A percentile compares a stretch with the other conserved stretches of the same genome.
phyloP scores from a whole-genome alignment of 2,113 vertebrate species.

The Boulengeromyrus knoepffleri region DNA sequence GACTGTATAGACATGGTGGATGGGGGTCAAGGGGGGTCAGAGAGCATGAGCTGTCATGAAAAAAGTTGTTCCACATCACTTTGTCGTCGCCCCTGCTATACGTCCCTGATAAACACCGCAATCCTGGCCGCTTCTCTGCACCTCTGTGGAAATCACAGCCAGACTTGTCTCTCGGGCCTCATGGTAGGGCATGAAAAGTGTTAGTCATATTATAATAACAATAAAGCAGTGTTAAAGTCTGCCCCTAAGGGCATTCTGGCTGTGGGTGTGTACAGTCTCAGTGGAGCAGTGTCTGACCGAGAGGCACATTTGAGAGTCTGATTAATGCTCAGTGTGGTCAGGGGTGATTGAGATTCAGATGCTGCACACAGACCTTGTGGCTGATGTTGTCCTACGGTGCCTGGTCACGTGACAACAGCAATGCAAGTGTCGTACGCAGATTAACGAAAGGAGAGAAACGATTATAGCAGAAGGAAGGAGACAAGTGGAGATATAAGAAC shows the following conservation, averaged over 20 bases:
- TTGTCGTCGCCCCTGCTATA: not conserved
- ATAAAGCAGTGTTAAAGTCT: not conserved
- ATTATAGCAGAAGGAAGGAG: not conserved
- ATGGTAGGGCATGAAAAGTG: not conserved
- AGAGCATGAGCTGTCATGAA: not conserved
- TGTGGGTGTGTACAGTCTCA: not conserved
- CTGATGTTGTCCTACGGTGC: not conserved
- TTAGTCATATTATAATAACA: not conserved
- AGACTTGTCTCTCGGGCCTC: not conserved
- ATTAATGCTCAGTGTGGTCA: not conserved
- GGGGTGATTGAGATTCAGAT: not conserved
- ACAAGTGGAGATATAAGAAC: not conserved
- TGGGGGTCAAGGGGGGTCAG: not conserved
- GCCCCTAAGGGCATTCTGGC: not conserved
- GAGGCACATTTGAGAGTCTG: not conserved
- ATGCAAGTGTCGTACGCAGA: not conserved
- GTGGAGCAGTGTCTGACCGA: not conserved
- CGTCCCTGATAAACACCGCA: not conserved
- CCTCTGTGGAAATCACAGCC: not conserved
- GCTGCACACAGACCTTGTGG: not conserved
- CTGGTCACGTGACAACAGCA: not conserved
- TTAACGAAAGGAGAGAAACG: not conserved
- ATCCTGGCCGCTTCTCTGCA: not conserved
- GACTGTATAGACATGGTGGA: not conserved
- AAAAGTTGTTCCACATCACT: not conserved